Conservation (phyloP, 2,113 vertebrate genomes). For the Fukomys damarensis region DNA sequence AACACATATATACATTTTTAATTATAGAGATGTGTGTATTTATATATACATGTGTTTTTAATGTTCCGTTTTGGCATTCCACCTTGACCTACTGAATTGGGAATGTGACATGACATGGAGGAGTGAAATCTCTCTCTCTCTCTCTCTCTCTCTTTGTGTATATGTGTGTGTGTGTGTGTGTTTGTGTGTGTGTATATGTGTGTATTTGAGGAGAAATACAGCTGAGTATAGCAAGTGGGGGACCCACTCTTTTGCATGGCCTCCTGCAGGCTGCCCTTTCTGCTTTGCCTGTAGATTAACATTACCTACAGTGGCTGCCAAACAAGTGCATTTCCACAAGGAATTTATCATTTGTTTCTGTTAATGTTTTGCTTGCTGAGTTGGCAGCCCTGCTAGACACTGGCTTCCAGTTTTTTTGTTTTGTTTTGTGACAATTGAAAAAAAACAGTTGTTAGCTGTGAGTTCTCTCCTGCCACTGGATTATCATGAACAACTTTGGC, state of each 20-base stretch:
- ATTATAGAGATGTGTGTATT: too few species aligned
- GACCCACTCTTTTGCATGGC: fast-evolving
- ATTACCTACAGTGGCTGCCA: neutral
- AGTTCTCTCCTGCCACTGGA: constrained; percentile 48
- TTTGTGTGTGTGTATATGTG: neutral
- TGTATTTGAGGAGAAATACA: neutral
- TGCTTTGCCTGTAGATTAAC: neutral
- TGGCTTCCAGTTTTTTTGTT: constrained; percentile 51
- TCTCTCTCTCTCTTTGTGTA: too few species aligned
- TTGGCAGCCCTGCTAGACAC: constrained; percentile 42
- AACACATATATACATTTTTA: too few species aligned
- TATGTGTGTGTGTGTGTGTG: neutral
- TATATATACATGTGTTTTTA: too few species aligned
- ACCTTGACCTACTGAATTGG: neutral
- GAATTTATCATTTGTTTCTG: constrained; percentile 63
- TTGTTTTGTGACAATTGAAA: constrained; percentile 50
- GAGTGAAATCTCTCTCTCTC: too few species aligned
- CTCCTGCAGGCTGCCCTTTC: neutral
- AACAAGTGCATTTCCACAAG: constrained; percentile 5
- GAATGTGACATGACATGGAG: neutral
- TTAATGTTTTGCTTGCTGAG: constrained; percentile 65
- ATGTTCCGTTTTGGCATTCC: neutral
- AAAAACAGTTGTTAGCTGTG: constrained; percentile 62
- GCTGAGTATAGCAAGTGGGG: neutral
- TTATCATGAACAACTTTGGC: constrained; percentile 17